phyloP scores from a whole-genome alignment of 2,797 vertebrate genomes.

The Syngnathus rostellatus region DNA sequence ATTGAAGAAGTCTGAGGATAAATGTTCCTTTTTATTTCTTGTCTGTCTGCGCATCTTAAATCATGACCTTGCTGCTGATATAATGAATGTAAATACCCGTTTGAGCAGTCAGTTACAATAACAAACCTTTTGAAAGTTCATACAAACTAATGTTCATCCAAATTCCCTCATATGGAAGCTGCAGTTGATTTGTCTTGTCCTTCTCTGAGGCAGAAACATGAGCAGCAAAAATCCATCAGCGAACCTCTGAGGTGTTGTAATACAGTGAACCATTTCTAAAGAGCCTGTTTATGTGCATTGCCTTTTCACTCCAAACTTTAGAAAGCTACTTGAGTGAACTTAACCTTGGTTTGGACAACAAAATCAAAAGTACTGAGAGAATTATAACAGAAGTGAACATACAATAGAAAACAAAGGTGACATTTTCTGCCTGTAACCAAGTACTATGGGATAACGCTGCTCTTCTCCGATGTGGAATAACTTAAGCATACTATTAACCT shows the following conservation, averaged over 20 bases:
- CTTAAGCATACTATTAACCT: constrained; percentile 57
- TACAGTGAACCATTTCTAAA: background rate
- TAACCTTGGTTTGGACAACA: constrained; percentile 22
- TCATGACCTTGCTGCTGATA: constrained; percentile 9
- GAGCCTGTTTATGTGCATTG: constrained; percentile 2
- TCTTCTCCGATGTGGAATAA: constrained; percentile 26
- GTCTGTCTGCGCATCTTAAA: constrained; percentile 8
- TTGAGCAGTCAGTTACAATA: constrained; percentile 21
- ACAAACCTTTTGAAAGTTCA: constrained; percentile 1
- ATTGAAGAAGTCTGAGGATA: constrained; percentile 33
- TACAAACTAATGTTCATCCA: constrained; percentile 10
- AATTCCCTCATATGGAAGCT: constrained; percentile 21
- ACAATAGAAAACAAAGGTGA: constrained; percentile 42
- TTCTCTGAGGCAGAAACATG: constrained; percentile 17
- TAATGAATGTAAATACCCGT: constrained; percentile 4
- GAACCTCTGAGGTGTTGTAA: constrained; percentile 5
- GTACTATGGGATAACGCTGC: constrained; percentile 31
- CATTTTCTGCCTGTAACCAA: constrained; percentile 37
- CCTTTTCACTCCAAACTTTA: constrained; percentile 20
- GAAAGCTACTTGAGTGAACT: background rate
- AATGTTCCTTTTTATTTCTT: constrained; percentile 21
- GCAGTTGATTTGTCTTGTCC: constrained; percentile 25
- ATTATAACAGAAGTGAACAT: constrained; percentile 33
- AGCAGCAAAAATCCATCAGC: constrained; percentile 20
- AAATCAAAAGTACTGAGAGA: constrained; percentile 9